Percentiles rank a stretch among this genome's conserved stretches.
Conservation (phyloP, 2,888 invertebrate species). For the Tenthredo notha region DNA sequence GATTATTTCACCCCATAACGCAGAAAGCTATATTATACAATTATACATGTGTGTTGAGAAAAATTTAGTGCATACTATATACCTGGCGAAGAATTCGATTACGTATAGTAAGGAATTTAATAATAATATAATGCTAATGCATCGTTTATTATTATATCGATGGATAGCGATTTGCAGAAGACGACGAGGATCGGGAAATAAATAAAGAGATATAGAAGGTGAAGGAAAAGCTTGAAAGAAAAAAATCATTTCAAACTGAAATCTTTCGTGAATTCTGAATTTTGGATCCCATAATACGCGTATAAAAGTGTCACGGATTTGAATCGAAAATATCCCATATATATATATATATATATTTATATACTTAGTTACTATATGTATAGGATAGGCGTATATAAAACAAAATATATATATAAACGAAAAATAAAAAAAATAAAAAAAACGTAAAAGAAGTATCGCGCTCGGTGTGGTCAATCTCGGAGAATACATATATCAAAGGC, state of each 20-base stretch:
- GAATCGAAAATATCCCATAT: too few relatives aligned
- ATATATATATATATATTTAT: background rate
- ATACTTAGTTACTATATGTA: background rate
- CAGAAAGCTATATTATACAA: too few relatives aligned
- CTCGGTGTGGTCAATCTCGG: slow-evolving; percentile 32
- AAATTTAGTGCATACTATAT: too few relatives aligned
- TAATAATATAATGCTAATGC: slow-evolving; percentile 25
- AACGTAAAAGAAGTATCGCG: background rate
- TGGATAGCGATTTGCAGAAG: background rate
- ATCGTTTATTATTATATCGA: background rate
- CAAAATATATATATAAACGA: too few relatives aligned
- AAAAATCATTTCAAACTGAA: too few relatives aligned
- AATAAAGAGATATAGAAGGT: too few relatives aligned
- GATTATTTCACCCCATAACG: too few relatives aligned
- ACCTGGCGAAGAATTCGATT: background rate
- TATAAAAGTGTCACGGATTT: background rate
- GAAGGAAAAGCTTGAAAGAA: too few relatives aligned
- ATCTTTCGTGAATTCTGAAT: too few relatives aligned
- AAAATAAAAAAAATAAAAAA: background rate
- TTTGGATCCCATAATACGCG: too few relatives aligned
- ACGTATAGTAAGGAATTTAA: background rate
- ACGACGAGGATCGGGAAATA: background rate
- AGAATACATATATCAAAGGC: background rate
- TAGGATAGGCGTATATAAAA: background rate
- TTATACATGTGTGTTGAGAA: too few relatives aligned